A percentile compares a stretch with the other conserved stretches of the same genome.
Conservation (phyloP, 2,797 vertebrate genomes). For the Rhynchotus rufescens region DNA sequence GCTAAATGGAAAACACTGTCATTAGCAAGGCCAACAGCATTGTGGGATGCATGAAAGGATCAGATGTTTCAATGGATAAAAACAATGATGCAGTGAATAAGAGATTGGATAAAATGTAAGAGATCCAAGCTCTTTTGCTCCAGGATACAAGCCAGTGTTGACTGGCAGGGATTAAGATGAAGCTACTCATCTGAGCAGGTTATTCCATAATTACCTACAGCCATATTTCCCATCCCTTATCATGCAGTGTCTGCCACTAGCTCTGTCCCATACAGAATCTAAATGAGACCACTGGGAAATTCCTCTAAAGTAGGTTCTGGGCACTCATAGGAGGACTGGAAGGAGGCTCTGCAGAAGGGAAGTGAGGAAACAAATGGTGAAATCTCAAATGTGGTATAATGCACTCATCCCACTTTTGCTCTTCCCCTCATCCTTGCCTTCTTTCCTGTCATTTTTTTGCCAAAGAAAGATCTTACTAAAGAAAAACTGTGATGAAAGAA, state of each 20-base stretch:
- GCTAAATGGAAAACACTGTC: constrained; percentile 62
- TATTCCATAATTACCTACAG: constrained; percentile 23
- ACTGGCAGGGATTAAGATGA: constrained; percentile 2
- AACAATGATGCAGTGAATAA: constrained; percentile 2
- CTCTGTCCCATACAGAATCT: background rate
- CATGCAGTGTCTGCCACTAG: background rate
- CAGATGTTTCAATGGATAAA: constrained; percentile 49
- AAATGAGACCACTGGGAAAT: constrained; percentile 4
- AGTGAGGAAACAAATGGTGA: background rate
- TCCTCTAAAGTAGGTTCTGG: background rate
- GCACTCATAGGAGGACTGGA: background rate
- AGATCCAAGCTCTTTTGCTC: background rate
- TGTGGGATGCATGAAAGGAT: constrained; percentile 55
- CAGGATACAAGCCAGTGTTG: background rate
- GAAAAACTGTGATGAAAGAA: constrained; percentile 33
- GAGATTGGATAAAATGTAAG: background rate
- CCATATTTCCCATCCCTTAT: background rate
- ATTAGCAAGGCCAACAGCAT: constrained; percentile 35
- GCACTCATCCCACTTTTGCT: background rate
- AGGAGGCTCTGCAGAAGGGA: background rate
- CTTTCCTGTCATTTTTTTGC: background rate
- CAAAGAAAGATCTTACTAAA: background rate
- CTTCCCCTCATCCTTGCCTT: background rate
- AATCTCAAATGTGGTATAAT: constrained; percentile 4
- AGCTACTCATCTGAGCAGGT: background rate